Base-by-base conservation (phyloP, 2,113 vertebrate species). In the Pungitius pungitius region DNA sequence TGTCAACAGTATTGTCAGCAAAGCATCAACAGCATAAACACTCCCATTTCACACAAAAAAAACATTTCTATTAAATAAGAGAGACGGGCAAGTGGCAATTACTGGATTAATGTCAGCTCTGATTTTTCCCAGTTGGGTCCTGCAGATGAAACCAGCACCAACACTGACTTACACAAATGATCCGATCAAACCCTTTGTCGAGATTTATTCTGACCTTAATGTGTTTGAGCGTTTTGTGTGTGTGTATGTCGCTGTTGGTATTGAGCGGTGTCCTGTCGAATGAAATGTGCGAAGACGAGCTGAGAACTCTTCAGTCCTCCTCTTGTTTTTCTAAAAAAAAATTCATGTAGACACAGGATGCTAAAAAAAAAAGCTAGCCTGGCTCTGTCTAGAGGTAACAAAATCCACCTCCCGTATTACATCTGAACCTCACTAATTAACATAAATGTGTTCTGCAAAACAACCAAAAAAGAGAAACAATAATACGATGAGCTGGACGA, bases 61-160 rank as follows among this genome's bases (percentile, higher is more conserved):
- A 83, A 85, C 91, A 89, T 83, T 87, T 52, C n/a, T n/a, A n/a
- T n/a, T 77, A 88, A 78, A 86, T 87, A 79, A 82, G 83, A 66
- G 69, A 84, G 27, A 78, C n/a, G 52, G 49, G 66, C 81, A 82
- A 78, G 73, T 69, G 80, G 72, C 82, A 87, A 83, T 87, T 89
- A 88, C 85, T 69, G 88, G 67, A 85, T 85, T 77, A 86, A 80
- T 87, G 85, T 86, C 80, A 88, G 73, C 78, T 84, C 47, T 35
- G 64, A 76, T 52, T 82, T 76, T 63, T 54, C 60, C 74, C 62
- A 52, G 61, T 77, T 79, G 39, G 58, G 77, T 82, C 47, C 73
- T 76, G 79, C 69, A 73, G 65, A 83, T 66, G 60, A 59, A 61
- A 73, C 61, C 75, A 66, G 40, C 20, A 69, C 60, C 58, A 49